Base-by-base conservation (phyloP, 1,140 invertebrate genomes). In the Diabrotica undecimpunctata region DNA sequence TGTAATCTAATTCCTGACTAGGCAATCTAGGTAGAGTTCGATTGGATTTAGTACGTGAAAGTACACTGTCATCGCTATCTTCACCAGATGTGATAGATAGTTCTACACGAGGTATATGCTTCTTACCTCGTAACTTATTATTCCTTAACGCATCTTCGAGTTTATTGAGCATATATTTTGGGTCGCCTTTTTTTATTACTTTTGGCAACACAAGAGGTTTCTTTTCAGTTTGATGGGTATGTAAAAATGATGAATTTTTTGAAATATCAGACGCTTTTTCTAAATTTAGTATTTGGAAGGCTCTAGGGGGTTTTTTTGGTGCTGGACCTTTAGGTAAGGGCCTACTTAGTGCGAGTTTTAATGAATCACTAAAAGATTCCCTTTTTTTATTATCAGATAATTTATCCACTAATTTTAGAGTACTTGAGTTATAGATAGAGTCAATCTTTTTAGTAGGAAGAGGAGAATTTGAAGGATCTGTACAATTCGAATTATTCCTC, bases 261-360 rank as follows among this genome's bases (percentile, higher is more conserved):
- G 65, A 39, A 7, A 60, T 50, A 36, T 68, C 66, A 46, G 11
- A 54, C 25, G n/a, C 38, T 25, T 57, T 59, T 56, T 50, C 12
- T 4, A 66, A 69, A 10, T 70, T 70, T 62, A 77, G 78, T 72
- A 85, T 83, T 60, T 80, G 80, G 74, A 89, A 88, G 6, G 84
- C 86, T 73, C 89, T 75, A 3, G 89, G 89, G 14, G 89, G 88
- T 74, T 91, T 91, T 69, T 85, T 84, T 0, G 88, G 89, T 38
- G 88, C 86, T 7, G 88, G 87, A 4, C 88, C 88, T 12, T 74
- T 39, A 0, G 88, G 88, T 62, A 90, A 73, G 0, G 87, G 86
- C 66, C 85, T 81, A 70, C 84, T 85, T 36, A 88, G 75, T 38
- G 85, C 86, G 54, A 82, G 82, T 70, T 85, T 86, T 35, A 88